A percentile compares a stretch with the other conserved stretches of the same genome.
These are phyloP conservation scores for Malurus elegans DNA, from an alignment of 2,113 vertebrate genomes.

Conservation along the genomic window DNA sequence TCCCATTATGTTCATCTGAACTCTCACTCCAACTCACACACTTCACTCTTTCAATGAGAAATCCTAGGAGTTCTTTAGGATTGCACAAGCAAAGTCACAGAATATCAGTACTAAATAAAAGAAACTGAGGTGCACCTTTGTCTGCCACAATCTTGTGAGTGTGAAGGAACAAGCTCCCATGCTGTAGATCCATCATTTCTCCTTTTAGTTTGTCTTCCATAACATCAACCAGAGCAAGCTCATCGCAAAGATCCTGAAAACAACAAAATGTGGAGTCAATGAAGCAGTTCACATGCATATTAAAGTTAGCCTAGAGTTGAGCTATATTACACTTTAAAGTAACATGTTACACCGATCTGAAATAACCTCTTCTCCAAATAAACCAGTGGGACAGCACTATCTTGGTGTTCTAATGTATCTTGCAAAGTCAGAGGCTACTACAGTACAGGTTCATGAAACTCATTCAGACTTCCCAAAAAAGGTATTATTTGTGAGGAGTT, in stretches of 20 bases:
- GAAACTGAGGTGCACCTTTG: slow-evolving; percentile 78
- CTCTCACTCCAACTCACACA: not conserved
- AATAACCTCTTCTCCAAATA: not conserved
- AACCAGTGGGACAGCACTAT: not conserved
- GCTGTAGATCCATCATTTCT: slow-evolving; percentile 97
- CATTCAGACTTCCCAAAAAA: not conserved
- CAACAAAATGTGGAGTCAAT: not conserved
- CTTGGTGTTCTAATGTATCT: not conserved
- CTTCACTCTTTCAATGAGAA: not conserved
- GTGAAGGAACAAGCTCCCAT: slow-evolving; percentile 92
- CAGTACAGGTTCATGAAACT: not conserved
- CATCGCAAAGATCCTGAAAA: slow-evolving; percentile 85
- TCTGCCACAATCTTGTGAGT: slow-evolving; percentile 90
- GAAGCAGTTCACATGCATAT: not conserved
- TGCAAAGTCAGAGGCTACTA: not conserved
- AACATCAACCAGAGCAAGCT: slow-evolving; percentile 94
- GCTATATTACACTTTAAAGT: not conserved
- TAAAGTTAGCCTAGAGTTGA: not conserved
- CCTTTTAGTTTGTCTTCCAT: slow-evolving; percentile 95
- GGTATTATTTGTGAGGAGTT: not conserved
- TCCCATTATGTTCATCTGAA: not conserved
- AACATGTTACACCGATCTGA: accelerated
- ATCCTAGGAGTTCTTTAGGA: not conserved
- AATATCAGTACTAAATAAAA: not conserved
- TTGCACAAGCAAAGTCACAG: not conserved